Percentiles rank a stretch among this genome's conserved stretches.
Conservation (phyloP, 2,797 vertebrate genomes). For the Myripristis murdjan region DNA sequence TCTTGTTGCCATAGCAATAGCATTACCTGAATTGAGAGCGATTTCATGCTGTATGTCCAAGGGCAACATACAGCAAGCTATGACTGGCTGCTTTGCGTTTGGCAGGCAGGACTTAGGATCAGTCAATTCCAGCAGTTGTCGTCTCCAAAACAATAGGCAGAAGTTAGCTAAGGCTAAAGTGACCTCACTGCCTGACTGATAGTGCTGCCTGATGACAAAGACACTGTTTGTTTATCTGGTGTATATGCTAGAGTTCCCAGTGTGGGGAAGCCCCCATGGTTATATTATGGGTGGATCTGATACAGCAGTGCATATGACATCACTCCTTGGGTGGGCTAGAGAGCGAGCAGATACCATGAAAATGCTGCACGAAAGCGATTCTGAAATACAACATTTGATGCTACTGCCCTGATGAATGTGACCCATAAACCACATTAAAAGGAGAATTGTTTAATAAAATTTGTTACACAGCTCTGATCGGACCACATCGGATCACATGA, state of each 20-base stretch:
- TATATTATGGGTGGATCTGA: neutral
- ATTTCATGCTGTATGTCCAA: no score
- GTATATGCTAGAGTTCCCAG: neutral
- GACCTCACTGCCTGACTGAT: no score
- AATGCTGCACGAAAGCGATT: neutral
- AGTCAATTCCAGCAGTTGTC: neutral
- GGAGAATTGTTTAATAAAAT: neutral
- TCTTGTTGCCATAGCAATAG: no score
- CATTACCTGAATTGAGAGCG: no score
- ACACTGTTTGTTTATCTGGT: no score
- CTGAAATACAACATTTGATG: neutral
- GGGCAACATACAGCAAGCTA: no score
- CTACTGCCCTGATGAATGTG: neutral
- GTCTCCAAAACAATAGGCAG: no score
- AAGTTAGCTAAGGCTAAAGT: no score
- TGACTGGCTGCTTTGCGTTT: no score
- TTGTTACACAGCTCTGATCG: neutral
- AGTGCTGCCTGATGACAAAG: no score
- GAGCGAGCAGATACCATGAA: neutral
- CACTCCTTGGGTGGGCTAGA: slow-evolving; percentile 7
- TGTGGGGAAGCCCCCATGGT: neutral
- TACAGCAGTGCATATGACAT: slow-evolving; percentile 21
- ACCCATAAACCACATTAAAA: neutral
- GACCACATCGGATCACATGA: neutral
- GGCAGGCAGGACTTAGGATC: neutral